Evolutionary conservation across 2,888 invertebrate genomes (phyloP), one percentile per base, ranked within the genome.

Genomic region (Sericinus montela): DNA sequence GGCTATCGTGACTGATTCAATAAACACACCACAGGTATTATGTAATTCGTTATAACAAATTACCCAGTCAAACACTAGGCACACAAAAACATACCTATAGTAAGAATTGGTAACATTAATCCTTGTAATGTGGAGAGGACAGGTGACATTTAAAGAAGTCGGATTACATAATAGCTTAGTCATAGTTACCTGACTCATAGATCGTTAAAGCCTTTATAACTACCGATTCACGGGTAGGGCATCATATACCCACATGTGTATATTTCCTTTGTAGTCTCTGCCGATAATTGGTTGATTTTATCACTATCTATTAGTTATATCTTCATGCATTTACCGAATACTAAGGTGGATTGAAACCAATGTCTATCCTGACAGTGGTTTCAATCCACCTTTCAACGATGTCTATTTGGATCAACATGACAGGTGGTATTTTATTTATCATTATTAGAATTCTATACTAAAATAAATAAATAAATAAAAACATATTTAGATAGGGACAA

Each of bases 111-210:
- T 40, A 39, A 39, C 34, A 39, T 14, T 9, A 16, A 41, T 28
- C 15, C 14, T 23, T 35, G 11, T 13, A 37, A 23, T 29, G 9
- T 37, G 14, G 25, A 43, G 42, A 42, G 23, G 36, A 28, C 19
- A 35, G 16, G 28, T 48, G 48, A 48, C 48, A 48, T 48, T 48
- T 48, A 32, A 32, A 43, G 28, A n/a, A n/a, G n/a, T 29, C 30
- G 6, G 48, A 19, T 48, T 48, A 42, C 15, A 43, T 43, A 43
- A 48, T 10, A 30, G 11, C 15, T 48, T 48, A 48, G 48, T 48
- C 48, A 48, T 9, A 43, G 6, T 9, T 14, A 23, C 30, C 43
- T 48, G 43, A 48, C 37, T 48, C 48, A 48, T 15, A 14, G 28
- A 13, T 30, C 37, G 30, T 35, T 14, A 32, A 38, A 37, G 37